Evolutionary conservation across 1,140 invertebrate genomes (phyloP), one percentile per base, ranked within the genome.

Genomic region (Bombus pascuorum): DNA sequence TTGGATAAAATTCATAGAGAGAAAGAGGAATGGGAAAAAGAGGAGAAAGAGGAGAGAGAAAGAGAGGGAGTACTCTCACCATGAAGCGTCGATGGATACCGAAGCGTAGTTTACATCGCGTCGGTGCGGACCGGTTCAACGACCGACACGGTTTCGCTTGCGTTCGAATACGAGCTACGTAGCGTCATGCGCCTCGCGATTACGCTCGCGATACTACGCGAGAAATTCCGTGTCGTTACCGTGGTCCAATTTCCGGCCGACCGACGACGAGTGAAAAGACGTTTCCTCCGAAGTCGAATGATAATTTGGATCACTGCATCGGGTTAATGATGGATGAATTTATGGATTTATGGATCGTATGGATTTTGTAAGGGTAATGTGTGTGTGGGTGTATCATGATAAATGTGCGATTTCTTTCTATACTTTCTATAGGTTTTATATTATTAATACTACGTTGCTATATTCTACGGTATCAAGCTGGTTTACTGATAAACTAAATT

Each of bases 71-170:
- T 34, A 85, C 83, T 85, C 83, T 85, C 83, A 62, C 76, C 76
- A 66, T 80, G 76, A 34, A 79, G 53, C 75, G 53, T 71, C 74
- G 76, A 79, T 74, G 81, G 81, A 75, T 80, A 79, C 82, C 75
- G 53, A 68, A 37, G 76, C 76, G 72, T 79, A 85, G 76, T 85
- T 85, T 85, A 85, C 83, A 85, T 72, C 76, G 76, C 65, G 62
- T 44, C 47, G 66, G 37, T 25, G 83, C 53, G 39, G 76, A 10
- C 39, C 25, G 83, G 83, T 85, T 84, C 83, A 84, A 84, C 83
- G 83, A 84, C 83, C 83, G 83, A 85, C 83, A 85, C 83, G 83
- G 83, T 85, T 85, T 84, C 44, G 66, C 76, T 84, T 66, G 76
- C 83, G 83, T 80, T 85, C 83, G 83, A 79, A 85, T 83, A 62